These are phyloP conservation scores for Rhopilema esculentum DNA, from an alignment of 30 jellyfish, hydroid and myxozoan species.

Conservation along the genomic window DNA sequence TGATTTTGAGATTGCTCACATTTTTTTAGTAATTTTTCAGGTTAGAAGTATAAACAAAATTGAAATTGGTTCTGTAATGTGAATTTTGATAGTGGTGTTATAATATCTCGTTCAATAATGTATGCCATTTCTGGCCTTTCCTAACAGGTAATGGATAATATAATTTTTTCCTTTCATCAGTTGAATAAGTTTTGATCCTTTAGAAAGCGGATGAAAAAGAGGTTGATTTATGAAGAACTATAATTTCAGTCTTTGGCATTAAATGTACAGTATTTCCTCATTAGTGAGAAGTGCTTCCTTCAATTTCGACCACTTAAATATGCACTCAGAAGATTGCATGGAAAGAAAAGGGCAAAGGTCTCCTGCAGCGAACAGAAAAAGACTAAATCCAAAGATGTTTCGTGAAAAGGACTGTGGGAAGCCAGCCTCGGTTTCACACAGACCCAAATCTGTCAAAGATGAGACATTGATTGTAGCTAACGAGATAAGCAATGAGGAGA, in stretches of 20 bases:
- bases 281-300: background rate
- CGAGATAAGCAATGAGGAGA: conserved; percentile 38
- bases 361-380: background rate
- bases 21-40: background rate
- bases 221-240: background rate
- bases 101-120: too few relatives aligned
- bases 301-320: background rate
- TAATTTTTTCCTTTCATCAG: background rate
- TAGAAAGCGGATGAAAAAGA: background rate
- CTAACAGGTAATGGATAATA: too few relatives aligned
- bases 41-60: background rate
- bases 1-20: background rate
- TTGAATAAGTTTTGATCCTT: background rate
- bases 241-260: background rate
- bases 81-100: too few relatives aligned
- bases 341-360: background rate
- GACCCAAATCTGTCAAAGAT: background rate
- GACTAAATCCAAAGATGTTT: background rate
- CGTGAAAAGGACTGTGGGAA: background rate
- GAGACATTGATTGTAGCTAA: background rate
- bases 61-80: too few relatives aligned
- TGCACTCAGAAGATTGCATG: background rate
- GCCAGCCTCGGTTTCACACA: background rate
- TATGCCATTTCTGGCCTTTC: too few relatives aligned
- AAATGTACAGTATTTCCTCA: background rate